Evolutionary conservation across 1,140 invertebrate genomes (phyloP), one percentile per base, ranked within the genome.

Genomic region (Latrodectus geometricus): DNA sequence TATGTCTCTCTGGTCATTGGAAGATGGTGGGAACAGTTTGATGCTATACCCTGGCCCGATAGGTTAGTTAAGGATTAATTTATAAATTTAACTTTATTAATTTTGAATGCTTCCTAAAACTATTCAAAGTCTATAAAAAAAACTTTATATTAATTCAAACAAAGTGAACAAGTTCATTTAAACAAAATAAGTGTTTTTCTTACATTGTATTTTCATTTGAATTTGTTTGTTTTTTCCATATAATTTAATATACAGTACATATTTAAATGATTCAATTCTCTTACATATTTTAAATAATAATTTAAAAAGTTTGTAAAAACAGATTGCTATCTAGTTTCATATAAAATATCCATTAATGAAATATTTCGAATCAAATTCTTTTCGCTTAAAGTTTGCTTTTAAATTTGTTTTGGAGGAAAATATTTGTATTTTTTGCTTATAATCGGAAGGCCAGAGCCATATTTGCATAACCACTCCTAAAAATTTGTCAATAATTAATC

Each of bases 1-100:
- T 99, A 98, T 91, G 97, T 99, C 17, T 95, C 95, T 14, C 94
- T 98, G 68, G 96, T 99, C 23, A 96, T 98, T 92, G 95, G 94
- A 14, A 93, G 97, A 90, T 99, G 97, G 97, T 98, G 97, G 97
- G 94, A 93, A 90, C 97, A 98, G 90, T 98, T 96, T 89, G 94
- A 93, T 89, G 93, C 93, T 0, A 94, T 95, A 88, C 94, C 94
- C 15, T 95, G 94, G 94, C 94, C 94, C 15, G 94, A 95, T 90
- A 94, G 93, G 93, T 94, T 90, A 91, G 91, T 88, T 35, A 14
- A 56, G 54, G 2, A 14, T 11, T 61, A 14, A 14, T 11, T 61
- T 61, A 61, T 61, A 17, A 11, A 61, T 4, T 61, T 56, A 56
- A 14, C 14, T 9, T 14, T 61, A 61, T 14, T 4, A 61, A 17